Evolutionary conservation across 2,888 invertebrate genomes (phyloP).

Genomic region (Phytoseiulus persimilis): DNA sequence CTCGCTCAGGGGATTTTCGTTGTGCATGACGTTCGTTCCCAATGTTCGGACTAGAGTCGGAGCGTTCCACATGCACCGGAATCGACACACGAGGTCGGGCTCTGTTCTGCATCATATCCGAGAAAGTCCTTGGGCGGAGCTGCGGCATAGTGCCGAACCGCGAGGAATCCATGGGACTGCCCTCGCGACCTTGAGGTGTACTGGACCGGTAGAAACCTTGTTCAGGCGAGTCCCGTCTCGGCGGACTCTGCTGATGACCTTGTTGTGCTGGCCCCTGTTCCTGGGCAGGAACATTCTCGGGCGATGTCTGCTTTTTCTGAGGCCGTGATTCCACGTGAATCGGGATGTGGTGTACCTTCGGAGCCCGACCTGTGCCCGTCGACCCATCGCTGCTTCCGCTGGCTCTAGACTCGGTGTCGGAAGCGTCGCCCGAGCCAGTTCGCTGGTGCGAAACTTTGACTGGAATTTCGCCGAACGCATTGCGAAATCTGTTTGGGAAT

Average conservation of each 20-base stretch:
- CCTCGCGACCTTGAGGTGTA: constrained; percentile 20
- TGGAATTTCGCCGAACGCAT: not conserved
- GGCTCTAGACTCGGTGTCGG: not conserved
- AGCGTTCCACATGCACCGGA: constrained; percentile 33
- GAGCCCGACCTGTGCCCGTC: constrained; percentile 23
- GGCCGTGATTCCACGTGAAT: constrained; percentile 74
- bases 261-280: not conserved
- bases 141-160: constrained; percentile 10
- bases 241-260: not conserved
- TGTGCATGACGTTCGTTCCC: constrained; percentile 28
- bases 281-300: not conserved
- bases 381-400: not conserved
- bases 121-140: constrained; percentile 29
- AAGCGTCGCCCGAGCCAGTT: not conserved
- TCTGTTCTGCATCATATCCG: constrained; percentile 6
- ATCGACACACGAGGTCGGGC: not conserved
- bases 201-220: not conserved
- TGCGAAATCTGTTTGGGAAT: not conserved
- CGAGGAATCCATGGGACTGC: not conserved
- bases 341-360: constrained; percentile 66
- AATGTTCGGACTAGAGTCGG: constrained; percentile 31
- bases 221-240: not conserved
- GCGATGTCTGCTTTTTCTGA: constrained; percentile 8
- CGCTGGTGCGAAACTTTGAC: constrained; percentile 11
- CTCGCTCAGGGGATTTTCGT: constrained; percentile 26